phyloP scores from a whole-genome alignment of 1,140 invertebrate species.

The Arctopsyche grandis region DNA sequence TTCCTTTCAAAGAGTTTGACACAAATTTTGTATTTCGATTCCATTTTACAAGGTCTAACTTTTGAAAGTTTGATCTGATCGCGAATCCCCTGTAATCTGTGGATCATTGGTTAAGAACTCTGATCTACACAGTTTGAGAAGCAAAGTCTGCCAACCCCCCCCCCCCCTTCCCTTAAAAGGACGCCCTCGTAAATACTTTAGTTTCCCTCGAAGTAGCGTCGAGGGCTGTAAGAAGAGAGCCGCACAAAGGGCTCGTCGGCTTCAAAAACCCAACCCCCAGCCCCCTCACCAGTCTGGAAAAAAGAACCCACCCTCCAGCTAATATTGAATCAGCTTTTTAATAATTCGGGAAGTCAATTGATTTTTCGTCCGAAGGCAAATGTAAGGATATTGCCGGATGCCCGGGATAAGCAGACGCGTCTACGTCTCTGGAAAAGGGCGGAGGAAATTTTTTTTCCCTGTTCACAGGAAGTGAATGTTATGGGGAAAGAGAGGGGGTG shows the following conservation, averaged over 20 bases:
- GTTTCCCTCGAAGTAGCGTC: conserved; percentile 28
- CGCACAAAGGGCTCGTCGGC: conserved; percentile 14
- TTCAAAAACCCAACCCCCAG: not conserved
- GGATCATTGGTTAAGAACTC: too few relatives aligned
- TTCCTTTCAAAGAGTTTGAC: too few relatives aligned
- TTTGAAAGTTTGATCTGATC: too few relatives aligned
- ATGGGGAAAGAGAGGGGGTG: not conserved
- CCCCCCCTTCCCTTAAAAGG: not conserved
- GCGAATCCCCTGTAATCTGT: too few relatives aligned
- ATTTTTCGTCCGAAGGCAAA: conserved; percentile 36
- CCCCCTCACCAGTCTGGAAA: not conserved
- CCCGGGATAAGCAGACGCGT: not conserved
- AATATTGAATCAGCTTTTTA: conserved; percentile 46
- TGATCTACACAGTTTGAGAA: conserved; percentile 22
- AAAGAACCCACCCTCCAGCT: conserved; percentile 19
- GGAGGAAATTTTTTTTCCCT: not conserved
- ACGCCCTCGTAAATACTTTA: conserved; percentile 44
- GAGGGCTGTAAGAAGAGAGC: not conserved
- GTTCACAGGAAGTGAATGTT: not conserved
- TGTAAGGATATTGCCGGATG: conserved; percentile 31
- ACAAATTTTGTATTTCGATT: too few relatives aligned
- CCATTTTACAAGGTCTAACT: too few relatives aligned
- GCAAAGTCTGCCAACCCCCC: not conserved
- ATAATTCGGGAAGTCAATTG: conserved; percentile 42
- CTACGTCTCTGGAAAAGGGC: not conserved